These are phyloP conservation scores for Loriculus beryllinus DNA, from an alignment of 2,797 vertebrate species.

Conservation along the genomic window DNA sequence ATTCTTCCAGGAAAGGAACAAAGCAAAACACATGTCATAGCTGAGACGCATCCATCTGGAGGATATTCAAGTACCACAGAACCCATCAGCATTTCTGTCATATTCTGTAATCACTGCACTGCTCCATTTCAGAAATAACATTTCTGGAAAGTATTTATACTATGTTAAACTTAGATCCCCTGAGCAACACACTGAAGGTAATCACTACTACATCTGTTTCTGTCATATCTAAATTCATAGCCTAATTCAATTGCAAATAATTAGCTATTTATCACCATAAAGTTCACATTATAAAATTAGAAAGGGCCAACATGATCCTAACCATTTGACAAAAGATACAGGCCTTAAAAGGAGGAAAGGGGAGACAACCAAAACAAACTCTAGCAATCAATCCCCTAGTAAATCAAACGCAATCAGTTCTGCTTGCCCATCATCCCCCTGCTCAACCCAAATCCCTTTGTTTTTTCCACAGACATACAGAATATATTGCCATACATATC, in stretches of 20 bases:
- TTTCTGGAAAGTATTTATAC: neutral
- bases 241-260: constrained; percentile 54
- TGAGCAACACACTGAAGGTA: neutral
- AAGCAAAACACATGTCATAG: rapidly evolving
- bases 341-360: neutral
- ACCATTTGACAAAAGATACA: neutral
- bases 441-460: neutral
- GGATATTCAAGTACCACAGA: neutral
- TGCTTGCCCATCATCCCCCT: neutral
- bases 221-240: constrained; percentile 25
- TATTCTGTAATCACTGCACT: neutral
- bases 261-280: constrained; percentile 41
- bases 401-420: constrained; percentile 42
- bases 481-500: neutral
- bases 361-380: constrained; percentile 2
- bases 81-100: neutral
- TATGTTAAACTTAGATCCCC: neutral
- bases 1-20: neutral
- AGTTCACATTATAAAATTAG: neutral
- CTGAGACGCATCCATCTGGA: neutral
- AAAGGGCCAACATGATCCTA: neutral
- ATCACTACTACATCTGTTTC: constrained; percentile 38
- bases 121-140: neutral
- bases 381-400: neutral
- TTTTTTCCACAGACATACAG: neutral